phyloP scores from a whole-genome alignment of 2,888 invertebrate species.

The Coelopa pilipes region DNA sequence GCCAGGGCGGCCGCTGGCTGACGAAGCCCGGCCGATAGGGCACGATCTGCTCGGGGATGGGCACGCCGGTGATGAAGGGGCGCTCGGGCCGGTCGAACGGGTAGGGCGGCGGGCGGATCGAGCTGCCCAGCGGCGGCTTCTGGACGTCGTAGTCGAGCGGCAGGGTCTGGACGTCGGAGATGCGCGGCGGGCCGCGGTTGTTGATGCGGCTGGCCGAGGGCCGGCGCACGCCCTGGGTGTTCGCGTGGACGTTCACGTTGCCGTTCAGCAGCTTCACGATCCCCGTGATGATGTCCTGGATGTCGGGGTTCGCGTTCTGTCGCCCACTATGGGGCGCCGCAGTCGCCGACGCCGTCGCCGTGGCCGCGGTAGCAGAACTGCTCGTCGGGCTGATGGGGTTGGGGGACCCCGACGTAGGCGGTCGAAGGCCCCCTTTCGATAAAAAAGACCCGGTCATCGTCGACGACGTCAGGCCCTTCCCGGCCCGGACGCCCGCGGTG shows the following conservation, averaged over 20 bases:
- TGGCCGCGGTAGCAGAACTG: constrained; percentile 60
- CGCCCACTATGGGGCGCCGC: constrained; percentile 58
- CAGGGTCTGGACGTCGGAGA: constrained; percentile 79
- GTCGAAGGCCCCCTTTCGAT: constrained; percentile 67
- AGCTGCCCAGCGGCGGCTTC: constrained; percentile 56
- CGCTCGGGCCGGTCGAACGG: constrained; percentile 78
- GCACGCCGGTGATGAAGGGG: constrained; percentile 76
- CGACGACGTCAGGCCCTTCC: constrained; percentile 50
- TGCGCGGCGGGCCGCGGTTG: constrained; percentile 88
- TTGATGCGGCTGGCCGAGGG: constrained; percentile 85
- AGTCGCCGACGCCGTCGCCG: constrained; percentile 59
- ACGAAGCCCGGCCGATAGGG: constrained; percentile 74
- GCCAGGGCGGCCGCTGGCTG: constrained; percentile 74
- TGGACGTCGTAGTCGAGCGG: constrained; percentile 69
- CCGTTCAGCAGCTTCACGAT: constrained; percentile 89
- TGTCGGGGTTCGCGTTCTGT: constrained; percentile 78
- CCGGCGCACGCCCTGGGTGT: constrained; percentile 74
- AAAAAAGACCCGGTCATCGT: constrained; percentile 63
- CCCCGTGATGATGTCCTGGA: constrained; percentile 90
- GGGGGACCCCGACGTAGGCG: constrained; percentile 66
- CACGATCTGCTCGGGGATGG: constrained; percentile 79
- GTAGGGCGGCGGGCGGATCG: constrained; percentile 69
- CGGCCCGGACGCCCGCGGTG: constrained; percentile 57
- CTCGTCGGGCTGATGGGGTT: constrained; percentile 49
- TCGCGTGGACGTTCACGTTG: constrained; percentile 86